Conservation (phyloP, 2,888 invertebrate genomes). For the Hydrotaea diabolus region DNA sequence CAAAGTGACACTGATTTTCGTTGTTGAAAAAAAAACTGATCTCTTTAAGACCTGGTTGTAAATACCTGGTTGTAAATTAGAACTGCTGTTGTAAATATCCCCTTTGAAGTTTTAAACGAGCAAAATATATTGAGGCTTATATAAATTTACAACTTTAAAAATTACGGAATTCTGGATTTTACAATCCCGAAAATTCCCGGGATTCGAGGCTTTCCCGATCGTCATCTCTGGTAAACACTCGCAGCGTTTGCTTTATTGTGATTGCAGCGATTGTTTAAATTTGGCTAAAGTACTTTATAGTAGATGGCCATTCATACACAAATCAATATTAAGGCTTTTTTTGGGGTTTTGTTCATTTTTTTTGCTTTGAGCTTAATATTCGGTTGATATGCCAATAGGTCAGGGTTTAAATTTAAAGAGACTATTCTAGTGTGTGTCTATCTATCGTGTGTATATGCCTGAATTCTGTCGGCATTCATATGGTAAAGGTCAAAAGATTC, state of each 20-base stretch:
- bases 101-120: no score
- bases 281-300: slow-evolving; percentile 8
- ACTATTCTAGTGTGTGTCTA: slow-evolving; percentile 19
- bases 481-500: slow-evolving; percentile 22
- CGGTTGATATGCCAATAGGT: slow-evolving; percentile 57
- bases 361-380: neutral
- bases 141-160: no score
- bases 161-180: no score
- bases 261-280: slow-evolving; percentile 39
- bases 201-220: no score
- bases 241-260: slow-evolving; percentile 30
- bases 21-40: no score
- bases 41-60: no score
- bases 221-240: neutral
- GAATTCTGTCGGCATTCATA: slow-evolving; percentile 22
- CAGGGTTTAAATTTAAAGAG: slow-evolving; percentile 42
- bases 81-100: no score
- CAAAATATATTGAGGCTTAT: no score
- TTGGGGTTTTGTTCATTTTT: neutral
- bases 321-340: slow-evolving; percentile 15
- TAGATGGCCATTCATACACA: neutral
- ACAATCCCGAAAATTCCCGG: no score
- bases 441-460: slow-evolving; percentile 1
- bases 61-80: no score
- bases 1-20: no score